These are phyloP conservation scores for Siderastrea siderea DNA, from an alignment of 92 coral and sea anemone genomes.

Conservation along the genomic window DNA sequence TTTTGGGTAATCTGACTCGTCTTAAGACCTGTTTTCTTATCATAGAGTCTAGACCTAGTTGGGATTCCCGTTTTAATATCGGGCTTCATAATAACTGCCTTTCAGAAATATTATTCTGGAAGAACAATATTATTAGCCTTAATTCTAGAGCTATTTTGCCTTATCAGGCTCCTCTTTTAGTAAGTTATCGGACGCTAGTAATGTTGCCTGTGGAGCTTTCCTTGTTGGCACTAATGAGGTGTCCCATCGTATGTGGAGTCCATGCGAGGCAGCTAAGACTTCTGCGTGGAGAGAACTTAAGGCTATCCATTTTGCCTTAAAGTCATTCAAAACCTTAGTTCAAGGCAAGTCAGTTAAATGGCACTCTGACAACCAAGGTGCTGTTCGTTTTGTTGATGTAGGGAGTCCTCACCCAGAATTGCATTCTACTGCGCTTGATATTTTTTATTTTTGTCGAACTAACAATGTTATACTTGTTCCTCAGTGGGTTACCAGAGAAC, in stretches of 20 bases:
- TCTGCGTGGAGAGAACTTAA: too few species aligned
- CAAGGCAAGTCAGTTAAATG: slow-evolving; percentile 26
- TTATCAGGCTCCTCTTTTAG: slow-evolving; percentile 11
- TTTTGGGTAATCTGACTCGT: too few species aligned
- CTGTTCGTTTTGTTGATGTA: slow-evolving; percentile 27
- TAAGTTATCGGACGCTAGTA: slow-evolving; percentile 54
- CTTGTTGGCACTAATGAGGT: too few species aligned
- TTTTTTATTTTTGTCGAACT: slow-evolving; percentile 18
- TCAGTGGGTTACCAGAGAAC: slow-evolving; percentile 29
- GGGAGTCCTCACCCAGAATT: slow-evolving; percentile 43
- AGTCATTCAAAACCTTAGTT: slow-evolving; percentile 3
- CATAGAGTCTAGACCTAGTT: not conserved
- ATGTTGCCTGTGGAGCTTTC: not conserved
- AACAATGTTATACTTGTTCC: slow-evolving; percentile 17
- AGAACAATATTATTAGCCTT: not conserved
- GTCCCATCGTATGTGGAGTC: too few species aligned
- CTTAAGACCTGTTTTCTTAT: too few species aligned
- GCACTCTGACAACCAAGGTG: slow-evolving; percentile 62
- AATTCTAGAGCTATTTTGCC: slow-evolving; percentile 4
- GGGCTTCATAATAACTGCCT: not conserved
- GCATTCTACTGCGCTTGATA: slow-evolving; percentile 22
- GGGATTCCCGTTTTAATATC: slow-evolving; percentile 31
- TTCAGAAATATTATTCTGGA: too few species aligned
- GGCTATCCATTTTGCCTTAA: slow-evolving; percentile 30
- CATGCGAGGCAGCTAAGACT: too few species aligned